phyloP scores from a whole-genome alignment of 2,113 vertebrate species.

The Malaclemys terrapin region DNA sequence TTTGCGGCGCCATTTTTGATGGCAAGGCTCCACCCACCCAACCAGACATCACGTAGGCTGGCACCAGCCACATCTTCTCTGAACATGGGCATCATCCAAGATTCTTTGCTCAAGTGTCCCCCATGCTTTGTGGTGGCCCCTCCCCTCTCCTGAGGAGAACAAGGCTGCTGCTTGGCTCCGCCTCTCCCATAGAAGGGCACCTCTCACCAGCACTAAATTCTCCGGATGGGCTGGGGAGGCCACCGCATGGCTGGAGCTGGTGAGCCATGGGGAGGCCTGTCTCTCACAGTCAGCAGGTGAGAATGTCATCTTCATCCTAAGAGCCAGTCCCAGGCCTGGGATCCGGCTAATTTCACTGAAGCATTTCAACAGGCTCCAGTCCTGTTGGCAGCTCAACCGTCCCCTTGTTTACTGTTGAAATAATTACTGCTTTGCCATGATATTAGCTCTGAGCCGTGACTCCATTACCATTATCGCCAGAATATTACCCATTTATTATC shows the following conservation, averaged over 20 bases:
- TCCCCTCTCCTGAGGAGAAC: neutral
- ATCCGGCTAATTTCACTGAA: conserved; percentile 61
- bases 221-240: neutral
- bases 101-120: neutral
- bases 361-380: conserved; percentile 74
- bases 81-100: neutral
- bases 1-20: neutral
- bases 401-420: conserved; percentile 88
- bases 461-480: conserved; percentile 84
- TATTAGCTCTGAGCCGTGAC: conserved; percentile 88
- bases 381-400: conserved; percentile 80
- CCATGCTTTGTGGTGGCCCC: neutral
- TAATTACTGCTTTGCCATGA: conserved; percentile 88
- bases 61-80: neutral
- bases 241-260: neutral
- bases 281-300: neutral
- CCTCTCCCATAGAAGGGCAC: neutral
- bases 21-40: neutral
- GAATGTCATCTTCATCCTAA: neutral
- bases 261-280: neutral
- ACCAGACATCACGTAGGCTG: neutral
- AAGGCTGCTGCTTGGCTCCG: neutral
- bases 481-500: conserved; percentile 89
- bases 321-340: conserved; percentile 5
- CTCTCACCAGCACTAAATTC: neutral